Evolutionary conservation across 2,888 invertebrate genomes (phyloP), one percentile per base, ranked within the genome.

Genomic region (Phyllotreta striolata): DNA sequence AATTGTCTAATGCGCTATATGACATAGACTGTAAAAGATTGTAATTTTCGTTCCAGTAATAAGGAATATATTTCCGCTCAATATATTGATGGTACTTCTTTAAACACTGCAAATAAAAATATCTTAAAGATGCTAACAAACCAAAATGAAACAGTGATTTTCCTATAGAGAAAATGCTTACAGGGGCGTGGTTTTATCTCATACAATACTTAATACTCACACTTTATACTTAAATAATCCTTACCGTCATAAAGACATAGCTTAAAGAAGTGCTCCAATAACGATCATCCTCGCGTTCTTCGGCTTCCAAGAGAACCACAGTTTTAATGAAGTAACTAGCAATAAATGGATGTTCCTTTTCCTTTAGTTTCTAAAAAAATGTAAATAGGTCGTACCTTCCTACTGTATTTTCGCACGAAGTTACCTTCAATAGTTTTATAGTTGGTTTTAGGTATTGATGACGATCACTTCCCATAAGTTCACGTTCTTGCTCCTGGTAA

Each of bases 261-360:
- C 71, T 72, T 37, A 74, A 47, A 4, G 72, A 70, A 56, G 63
- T 66, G 3, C 47, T 62, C 76, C 71, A 66, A 69, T 68, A 74
- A n/a, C 7, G 56, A 3, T 44, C 41, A 40, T 63, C 65, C 52
- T 63, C 66, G 24, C 24, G 24, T 52, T 72, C 9, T 73, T 66
- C 8, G 83, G 83, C 78, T 35, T 66, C 49, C 68, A 82, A 83
- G 55, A 84, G 81, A 70, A 84, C 83, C 0, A 86, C 65, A 0
- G 85, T 86, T 73, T 87, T 87, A 0, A 87, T 83, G 57, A 83
- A 85, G 68, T 87, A 87, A 67, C 87, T 87, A 0, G 84, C 83
- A n/a, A 87, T 79, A 6, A 76, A 76, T 0, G 79, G 69, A 81
- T 85, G 83, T 0, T 76, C 74, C 43, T 78, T 74, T 68, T 86